phyloP scores from a whole-genome alignment of 2,888 invertebrate genomes.

The Linnaemya vulpina region DNA sequence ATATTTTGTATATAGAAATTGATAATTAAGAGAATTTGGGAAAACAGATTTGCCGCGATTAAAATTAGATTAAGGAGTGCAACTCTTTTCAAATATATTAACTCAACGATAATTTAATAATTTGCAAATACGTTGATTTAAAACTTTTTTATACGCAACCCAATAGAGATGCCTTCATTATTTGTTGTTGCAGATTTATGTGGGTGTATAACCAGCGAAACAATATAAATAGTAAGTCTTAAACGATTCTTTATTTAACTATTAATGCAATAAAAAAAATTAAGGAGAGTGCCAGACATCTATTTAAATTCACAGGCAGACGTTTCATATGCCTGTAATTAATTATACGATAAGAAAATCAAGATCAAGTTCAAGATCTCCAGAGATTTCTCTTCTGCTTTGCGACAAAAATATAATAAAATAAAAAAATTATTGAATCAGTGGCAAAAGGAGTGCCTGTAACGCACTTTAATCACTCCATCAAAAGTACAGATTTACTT shows the following conservation, averaged over 20 bases:
- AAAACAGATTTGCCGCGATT: no score
- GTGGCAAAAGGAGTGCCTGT: slow-evolving; percentile 50
- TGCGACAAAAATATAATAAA: neutral
- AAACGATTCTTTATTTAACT: neutral
- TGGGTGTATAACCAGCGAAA: no score
- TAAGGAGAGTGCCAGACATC: neutral
- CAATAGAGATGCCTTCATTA: no score
- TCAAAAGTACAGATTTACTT: slow-evolving; percentile 4
- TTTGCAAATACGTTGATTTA: no score
- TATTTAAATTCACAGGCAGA: neutral
- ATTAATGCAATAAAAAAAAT: neutral
- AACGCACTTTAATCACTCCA: neutral
- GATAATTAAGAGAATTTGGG: no score
- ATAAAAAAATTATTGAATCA: neutral
- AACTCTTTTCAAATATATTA: no score
- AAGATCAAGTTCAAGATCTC: slow-evolving; percentile 60
- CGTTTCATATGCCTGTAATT: slow-evolving; percentile 21
- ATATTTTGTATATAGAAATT: no score
- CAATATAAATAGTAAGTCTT: no score
- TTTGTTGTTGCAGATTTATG: no score
- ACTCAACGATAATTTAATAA: no score
- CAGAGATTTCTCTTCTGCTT: neutral
- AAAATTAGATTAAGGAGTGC: no score
- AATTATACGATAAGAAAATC: slow-evolving; percentile 37
- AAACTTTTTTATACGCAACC: no score